Evolutionary conservation across 2,888 invertebrate species (phyloP).

Genomic region (Lycocerus yunnanus): DNA sequence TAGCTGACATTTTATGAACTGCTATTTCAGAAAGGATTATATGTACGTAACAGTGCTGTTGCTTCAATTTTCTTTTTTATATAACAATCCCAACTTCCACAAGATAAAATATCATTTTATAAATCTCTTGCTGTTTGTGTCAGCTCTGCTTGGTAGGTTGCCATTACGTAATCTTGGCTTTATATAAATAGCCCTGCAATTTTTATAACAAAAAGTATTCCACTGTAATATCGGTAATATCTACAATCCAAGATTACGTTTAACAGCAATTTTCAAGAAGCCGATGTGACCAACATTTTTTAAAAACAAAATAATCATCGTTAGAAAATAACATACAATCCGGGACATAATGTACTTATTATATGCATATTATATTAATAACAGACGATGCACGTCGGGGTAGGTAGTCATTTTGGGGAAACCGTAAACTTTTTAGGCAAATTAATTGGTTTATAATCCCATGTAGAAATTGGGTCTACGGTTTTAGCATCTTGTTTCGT

Average conservation of each 20-base stretch:
- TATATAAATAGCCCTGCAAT: neutral
- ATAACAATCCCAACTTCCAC: neutral
- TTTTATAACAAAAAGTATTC: neutral
- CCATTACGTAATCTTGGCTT: neutral
- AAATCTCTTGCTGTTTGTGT: neutral
- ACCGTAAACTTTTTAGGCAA: neutral
- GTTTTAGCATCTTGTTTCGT: neutral
- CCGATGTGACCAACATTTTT: neutral
- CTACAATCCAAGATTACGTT: neutral
- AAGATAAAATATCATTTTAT: neutral
- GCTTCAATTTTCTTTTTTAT: neutral
- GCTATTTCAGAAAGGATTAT: neutral
- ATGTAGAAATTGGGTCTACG: neutral
- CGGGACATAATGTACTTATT: no score
- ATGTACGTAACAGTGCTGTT: neutral
- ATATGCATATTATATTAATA: neutral
- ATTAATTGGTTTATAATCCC: neutral
- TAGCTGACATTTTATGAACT: neutral
- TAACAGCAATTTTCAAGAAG: neutral
- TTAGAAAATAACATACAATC: neutral
- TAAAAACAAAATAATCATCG: neutral
- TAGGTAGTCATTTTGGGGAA: neutral
- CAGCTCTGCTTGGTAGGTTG: neutral
- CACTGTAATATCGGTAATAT: neutral
- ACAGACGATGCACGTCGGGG: neutral